Evolutionary conservation across 2,113 vertebrate species (phyloP).

Genomic region (Varanus salvator): DNA sequence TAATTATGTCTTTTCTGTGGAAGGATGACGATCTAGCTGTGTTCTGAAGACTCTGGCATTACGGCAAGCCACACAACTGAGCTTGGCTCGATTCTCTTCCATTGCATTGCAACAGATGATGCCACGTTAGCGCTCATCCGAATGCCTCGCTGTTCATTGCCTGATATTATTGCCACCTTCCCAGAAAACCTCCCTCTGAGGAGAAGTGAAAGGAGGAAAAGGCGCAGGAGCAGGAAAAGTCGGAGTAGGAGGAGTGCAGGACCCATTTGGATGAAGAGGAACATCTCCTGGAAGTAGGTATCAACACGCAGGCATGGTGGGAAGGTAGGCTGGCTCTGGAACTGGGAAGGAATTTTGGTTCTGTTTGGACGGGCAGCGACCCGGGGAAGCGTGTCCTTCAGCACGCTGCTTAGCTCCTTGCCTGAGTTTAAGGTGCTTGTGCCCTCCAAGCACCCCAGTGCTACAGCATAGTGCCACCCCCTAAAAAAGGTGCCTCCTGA

Average conservation of each 20-base stretch:
- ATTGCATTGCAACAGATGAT: conserved; percentile 63
- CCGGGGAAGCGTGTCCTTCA: background rate
- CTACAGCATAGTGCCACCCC: no score
- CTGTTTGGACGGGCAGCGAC: background rate
- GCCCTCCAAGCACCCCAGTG: no score
- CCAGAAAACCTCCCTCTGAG: conserved; percentile 38
- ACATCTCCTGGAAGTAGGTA: conserved; percentile 81
- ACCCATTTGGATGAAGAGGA: conserved; percentile 72
- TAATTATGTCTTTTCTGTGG: no score
- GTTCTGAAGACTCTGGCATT: no score
- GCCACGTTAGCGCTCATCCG: conserved; percentile 75
- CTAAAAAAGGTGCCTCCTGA: no score
- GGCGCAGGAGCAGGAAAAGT: conserved; percentile 14
- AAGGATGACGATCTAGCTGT: background rate
- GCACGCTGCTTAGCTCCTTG: no score
- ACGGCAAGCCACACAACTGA: background rate
- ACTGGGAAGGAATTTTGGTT: background rate
- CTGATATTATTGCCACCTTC: conserved; percentile 61
- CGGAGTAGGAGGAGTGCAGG: conserved; percentile 39
- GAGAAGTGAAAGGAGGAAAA: conserved; percentile 7
- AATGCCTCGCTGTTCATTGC: conserved; percentile 80
- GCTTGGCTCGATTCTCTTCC: background rate
- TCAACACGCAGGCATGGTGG: background rate
- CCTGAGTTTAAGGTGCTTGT: no score
- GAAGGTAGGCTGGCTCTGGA: background rate